Evolutionary conservation across 2,888 invertebrate species (phyloP), one percentile per base, ranked within the genome.

Genomic region (Andricus curvator): DNA sequence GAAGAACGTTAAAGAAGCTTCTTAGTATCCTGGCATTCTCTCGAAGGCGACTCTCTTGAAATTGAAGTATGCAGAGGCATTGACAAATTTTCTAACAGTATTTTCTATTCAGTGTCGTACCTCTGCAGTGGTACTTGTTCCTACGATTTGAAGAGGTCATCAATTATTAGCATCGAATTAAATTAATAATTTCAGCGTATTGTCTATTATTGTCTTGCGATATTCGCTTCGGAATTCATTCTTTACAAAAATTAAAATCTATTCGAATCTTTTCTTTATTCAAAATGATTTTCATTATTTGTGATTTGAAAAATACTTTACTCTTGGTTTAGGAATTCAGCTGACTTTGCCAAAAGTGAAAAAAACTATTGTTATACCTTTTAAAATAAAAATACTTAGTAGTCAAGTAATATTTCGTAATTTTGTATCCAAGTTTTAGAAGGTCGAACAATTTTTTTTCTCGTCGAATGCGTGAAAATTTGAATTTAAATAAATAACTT

Each of bases 381-480:
- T 74, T 74, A 37, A 74, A 56, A 56, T 74, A 74, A 60, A 74
- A 51, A 74, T 56, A 56, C 33, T 37, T 60, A 56, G 70, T 51
- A 70, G 67, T 67, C 22, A 29, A 70, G 11, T 48, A 68, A 25
- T 29, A 51, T 70, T 70, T 70, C 51, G 22, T 70, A 70, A 70
- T 70, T 70, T 70, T 70, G 33, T 51, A 70, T 70, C 70, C 11
- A 51, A 29, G 51, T 70, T 70, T 70, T 20, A 51, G 48, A 70
- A 51, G 29, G 44, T 29, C 48, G 17, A 51, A 70, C 70, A 70
- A 51, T 70, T 60, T 60, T 60, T 9, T 70, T 33, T 20, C 48
- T 68, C 22, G 29, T 13, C 20, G 17, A 29, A 51, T 17, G 11
- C 60, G 11, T 60, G 60, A 51, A 51, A 70, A 4, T 48, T 51